Evolutionary conservation across 64 coral and sea anemone species (phyloP).

Genomic region (Stichodactyla helianthus): DNA sequence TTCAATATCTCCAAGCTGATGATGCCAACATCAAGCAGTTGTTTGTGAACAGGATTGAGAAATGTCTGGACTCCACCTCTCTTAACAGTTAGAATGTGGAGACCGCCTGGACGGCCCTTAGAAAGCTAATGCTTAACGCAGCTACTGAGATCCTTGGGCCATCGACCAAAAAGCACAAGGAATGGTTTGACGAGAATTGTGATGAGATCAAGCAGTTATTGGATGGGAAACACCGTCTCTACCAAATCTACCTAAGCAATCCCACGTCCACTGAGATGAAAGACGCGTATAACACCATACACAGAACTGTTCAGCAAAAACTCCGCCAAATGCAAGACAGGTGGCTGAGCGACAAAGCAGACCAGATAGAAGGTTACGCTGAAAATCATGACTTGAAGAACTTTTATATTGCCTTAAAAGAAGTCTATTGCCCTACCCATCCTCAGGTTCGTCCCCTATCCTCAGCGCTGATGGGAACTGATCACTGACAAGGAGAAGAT

Average conservation of each 20-base stretch:
- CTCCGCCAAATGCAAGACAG: too few relatives aligned
- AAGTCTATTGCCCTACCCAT: too few relatives aligned
- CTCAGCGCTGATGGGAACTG: background rate
- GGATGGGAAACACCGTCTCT: background rate
- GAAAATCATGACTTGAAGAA: constrained; percentile 32
- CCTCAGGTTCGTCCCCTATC: background rate
- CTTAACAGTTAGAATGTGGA: constrained; percentile 8
- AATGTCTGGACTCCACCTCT: constrained; percentile 27
- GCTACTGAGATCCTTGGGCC: background rate
- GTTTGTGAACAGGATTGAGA: constrained; percentile 2
- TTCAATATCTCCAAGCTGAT: constrained; percentile 25
- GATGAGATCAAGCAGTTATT: background rate
- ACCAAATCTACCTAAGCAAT: background rate
- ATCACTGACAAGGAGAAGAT: too few relatives aligned
- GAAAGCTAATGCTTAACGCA: constrained; percentile 10
- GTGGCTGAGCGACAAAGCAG: background rate
- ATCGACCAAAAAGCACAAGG: background rate
- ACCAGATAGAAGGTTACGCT: constrained; percentile 21
- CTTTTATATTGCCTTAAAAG: too few relatives aligned
- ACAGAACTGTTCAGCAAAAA: too few relatives aligned
- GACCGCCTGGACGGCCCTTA: background rate
- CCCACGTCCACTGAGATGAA: background rate
- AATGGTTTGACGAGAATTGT: constrained; percentile 18
- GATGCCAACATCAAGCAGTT: constrained; percentile 12
- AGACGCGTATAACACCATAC: too few relatives aligned